Conservation (phyloP, 2,888 invertebrate genomes). For the Tenodera sinensis region DNA sequence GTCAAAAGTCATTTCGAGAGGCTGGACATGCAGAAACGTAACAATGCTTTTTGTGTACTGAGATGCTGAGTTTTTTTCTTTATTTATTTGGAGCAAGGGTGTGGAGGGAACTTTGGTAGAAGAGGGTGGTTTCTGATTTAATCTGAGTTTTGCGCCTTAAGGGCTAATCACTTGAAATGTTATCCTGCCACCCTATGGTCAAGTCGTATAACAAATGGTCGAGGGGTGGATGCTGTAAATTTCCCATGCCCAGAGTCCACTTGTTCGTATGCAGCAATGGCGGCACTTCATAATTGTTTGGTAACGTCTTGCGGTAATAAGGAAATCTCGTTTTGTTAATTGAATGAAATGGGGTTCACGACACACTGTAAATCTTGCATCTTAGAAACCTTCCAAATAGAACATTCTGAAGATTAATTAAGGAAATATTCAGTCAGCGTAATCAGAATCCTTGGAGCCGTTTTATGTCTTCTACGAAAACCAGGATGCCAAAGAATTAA, state of each 20-base stretch:
- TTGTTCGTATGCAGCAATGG: not conserved
- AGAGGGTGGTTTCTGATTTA: conserved; percentile 13
- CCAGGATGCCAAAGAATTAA: no score
- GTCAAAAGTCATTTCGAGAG: conserved; percentile 19
- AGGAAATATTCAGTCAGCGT: no score
- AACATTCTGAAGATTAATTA: no score
- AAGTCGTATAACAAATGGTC: not conserved
- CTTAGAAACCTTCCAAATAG: not conserved
- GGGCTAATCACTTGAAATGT: conserved; percentile 22
- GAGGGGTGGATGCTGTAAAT: not conserved
- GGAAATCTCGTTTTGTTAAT: not conserved
- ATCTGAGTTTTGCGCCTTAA: conserved; percentile 19
- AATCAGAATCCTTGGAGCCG: no score
- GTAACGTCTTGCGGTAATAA: not conserved
- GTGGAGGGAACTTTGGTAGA: not conserved
- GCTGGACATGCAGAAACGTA: conserved; percentile 15
- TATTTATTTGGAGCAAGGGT: not conserved
- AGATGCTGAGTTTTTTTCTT: not conserved
- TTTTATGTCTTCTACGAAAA: no score
- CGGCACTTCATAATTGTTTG: not conserved
- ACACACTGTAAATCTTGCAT: not conserved
- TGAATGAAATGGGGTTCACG: not conserved
- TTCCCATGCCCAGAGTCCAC: not conserved
- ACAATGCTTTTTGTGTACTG: not conserved
- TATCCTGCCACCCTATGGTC: not conserved